phyloP scores from a whole-genome alignment of 2,888 invertebrate genomes.

The Lacanobia wlatinum region DNA sequence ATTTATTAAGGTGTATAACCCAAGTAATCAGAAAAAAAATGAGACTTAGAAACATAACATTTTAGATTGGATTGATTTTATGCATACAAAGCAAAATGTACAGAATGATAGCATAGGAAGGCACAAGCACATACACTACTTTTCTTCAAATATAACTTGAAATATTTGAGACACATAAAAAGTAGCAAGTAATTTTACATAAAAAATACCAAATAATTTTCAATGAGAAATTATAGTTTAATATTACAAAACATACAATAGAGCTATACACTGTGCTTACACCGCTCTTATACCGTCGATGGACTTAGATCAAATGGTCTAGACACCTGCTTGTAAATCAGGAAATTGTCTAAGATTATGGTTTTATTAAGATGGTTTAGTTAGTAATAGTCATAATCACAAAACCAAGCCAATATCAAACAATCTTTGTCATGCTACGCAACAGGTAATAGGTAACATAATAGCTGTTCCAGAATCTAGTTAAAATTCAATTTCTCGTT shows the following conservation, averaged over 20 bases:
- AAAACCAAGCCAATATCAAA: conserved; percentile 11
- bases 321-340: background rate
- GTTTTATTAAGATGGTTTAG: background rate
- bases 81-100: background rate
- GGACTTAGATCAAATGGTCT: background rate
- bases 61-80: background rate
- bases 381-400: too few species aligned
- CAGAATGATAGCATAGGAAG: too few species aligned
- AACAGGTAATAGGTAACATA: conserved; percentile 19
- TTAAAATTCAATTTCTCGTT: conserved; percentile 58
- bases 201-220: too few species aligned
- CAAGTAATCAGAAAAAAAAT: conserved; percentile 3
- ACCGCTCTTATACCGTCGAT: too few species aligned
- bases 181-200: too few species aligned
- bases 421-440: conserved; percentile 20
- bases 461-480: conserved; percentile 29
- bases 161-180: too few species aligned
- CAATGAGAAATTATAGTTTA: too few species aligned
- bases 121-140: too few species aligned
- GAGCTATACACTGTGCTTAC: too few species aligned
- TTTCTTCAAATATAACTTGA: too few species aligned
- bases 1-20: background rate
- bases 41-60: background rate
- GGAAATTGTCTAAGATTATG: background rate
- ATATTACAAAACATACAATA: too few species aligned